These are phyloP conservation scores for Conus betulinus DNA, from an alignment of 1,140 invertebrate genomes.

Conservation along the genomic window DNA sequence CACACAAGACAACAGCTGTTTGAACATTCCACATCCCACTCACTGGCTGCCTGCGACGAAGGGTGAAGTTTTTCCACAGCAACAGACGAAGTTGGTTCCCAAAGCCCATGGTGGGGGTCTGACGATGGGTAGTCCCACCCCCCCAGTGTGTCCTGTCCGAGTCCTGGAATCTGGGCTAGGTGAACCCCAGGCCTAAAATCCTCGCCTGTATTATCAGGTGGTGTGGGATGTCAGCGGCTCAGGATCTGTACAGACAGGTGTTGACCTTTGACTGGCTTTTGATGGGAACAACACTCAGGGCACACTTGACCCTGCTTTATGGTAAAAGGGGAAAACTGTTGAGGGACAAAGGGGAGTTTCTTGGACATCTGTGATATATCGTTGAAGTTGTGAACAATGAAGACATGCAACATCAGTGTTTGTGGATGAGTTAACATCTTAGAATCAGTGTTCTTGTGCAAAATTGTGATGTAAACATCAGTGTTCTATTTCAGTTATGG, in stretches of 20 bases:
- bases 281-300: no score
- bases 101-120: conserved; percentile 60
- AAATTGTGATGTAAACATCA: no score
- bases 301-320: no score
- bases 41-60: conserved; percentile 85
- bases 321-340: no score
- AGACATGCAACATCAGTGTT: no score
- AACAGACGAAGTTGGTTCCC: conserved; percentile 78
- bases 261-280: no score
- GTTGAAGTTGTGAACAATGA: no score
- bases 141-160: not conserved
- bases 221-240: not conserved
- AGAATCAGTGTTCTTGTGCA: no score
- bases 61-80: conserved; percentile 90
- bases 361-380: no score
- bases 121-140: not conserved
- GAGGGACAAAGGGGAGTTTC: no score
- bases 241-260: not conserved
- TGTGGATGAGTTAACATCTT: no score
- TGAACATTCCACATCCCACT: conserved; percentile 33
- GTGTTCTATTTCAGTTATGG: no score
- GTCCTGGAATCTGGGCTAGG: not conserved
- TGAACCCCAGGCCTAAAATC: not conserved
- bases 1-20: not conserved
- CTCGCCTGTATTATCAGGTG: not conserved